Evolutionary conservation across 1,140 invertebrate species (phyloP).

Genomic region (Meteorus sp.): DNA sequence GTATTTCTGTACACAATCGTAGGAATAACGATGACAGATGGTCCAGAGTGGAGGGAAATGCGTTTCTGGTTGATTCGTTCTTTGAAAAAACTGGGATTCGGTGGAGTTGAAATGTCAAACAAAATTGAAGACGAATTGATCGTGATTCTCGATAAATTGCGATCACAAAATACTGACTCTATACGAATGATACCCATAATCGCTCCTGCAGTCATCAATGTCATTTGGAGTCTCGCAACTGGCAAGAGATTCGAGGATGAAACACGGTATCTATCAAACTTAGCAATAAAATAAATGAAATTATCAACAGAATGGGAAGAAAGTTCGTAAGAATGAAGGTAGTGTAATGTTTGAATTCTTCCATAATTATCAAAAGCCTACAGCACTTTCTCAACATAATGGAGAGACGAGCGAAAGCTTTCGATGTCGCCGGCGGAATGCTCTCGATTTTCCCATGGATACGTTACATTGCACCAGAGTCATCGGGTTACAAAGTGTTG

Average conservation of each 20-base stretch:
- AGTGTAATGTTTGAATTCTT: neutral
- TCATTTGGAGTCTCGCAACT: conserved; percentile 72
- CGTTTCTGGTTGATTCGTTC: conserved; percentile 72
- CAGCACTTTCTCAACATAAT: conserved; percentile 66
- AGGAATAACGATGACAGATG: conserved; percentile 79
- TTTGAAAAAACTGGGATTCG: conserved; percentile 74
- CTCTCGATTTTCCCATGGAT: conserved; percentile 72
- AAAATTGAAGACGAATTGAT: conserved; percentile 69
- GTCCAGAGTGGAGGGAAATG: conserved; percentile 74
- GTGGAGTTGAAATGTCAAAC: conserved; percentile 71
- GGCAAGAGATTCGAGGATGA: conserved; percentile 61
- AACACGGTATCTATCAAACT: conserved; percentile 34
- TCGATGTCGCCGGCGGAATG: conserved; percentile 71
- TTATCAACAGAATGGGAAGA: neutral
- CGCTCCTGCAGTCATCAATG: conserved; percentile 70
- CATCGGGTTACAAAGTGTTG: conserved; percentile 71
- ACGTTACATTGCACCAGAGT: conserved; percentile 67
- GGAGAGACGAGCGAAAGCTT: conserved; percentile 64
- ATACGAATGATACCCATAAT: conserved; percentile 54
- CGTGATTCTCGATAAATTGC: conserved; percentile 58
- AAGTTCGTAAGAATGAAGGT: neutral
- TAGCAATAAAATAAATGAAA: neutral
- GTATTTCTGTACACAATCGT: too few species aligned
- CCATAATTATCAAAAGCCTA: conserved; percentile 45
- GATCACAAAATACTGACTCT: conserved; percentile 41